Conservation (phyloP, 2,797 vertebrate species). For the Platyrinchus mystaceus region DNA sequence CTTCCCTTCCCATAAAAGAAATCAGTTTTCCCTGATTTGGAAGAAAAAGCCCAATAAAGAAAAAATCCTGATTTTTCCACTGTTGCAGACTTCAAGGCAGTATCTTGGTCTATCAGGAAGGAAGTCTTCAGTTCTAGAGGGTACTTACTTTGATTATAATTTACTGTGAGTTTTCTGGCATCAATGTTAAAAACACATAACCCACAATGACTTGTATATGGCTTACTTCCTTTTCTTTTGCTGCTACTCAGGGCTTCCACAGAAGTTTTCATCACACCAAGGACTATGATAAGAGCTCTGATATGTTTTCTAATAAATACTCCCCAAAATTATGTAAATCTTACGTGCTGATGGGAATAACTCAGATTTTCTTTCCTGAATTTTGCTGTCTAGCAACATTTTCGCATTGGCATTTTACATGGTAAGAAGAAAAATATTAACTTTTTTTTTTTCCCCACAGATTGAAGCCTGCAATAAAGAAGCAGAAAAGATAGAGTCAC, state of each 20-base stretch:
- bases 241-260: background rate
- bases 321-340: background rate
- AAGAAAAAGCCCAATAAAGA: background rate
- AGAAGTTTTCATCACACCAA: background rate
- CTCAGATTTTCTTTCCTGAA: background rate
- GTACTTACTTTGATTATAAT: background rate
- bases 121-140: background rate
- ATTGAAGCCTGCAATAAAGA: conserved; percentile 98
- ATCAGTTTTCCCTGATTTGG: background rate
- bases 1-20: background rate
- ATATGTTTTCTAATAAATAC: background rate
- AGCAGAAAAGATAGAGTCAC: conserved; percentile 95
- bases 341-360: background rate
- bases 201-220: rapidly evolving
- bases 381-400: background rate
- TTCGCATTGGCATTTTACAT: background rate
- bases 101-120: background rate
- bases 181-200: background rate
- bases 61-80: background rate
- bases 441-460: conserved; percentile 64
- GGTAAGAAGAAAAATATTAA: background rate
- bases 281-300: background rate
- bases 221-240: background rate
- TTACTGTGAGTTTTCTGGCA: background rate
- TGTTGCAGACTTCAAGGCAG: background rate